Percentiles rank a stretch among this genome's conserved stretches.
Evolutionary conservation across 2,113 vertebrate genomes (phyloP).

Genomic region (Eretmochelys imbricata): DNA sequence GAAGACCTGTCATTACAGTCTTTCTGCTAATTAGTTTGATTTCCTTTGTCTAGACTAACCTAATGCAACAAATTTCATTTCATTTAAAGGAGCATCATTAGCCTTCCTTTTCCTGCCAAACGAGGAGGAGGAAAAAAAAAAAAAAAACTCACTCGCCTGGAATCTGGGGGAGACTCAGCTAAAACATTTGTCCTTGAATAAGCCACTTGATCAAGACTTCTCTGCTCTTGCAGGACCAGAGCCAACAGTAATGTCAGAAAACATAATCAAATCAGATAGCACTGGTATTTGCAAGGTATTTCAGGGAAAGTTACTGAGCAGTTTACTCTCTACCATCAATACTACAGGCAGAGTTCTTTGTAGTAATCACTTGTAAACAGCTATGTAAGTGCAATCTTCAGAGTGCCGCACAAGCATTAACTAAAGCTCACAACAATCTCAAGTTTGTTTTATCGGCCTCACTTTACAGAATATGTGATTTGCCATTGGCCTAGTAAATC

Average conservation of each 20-base stretch:
- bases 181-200: constrained; percentile 52
- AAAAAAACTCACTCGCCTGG: constrained; percentile 51
- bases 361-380: constrained; percentile 61
- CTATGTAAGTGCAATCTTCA: constrained; percentile 62
- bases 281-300: constrained; percentile 49
- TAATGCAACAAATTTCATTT: constrained; percentile 48
- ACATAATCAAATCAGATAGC: constrained; percentile 69
- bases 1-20: constrained; percentile 37
- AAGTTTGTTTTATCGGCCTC: constrained; percentile 4
- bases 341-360: constrained; percentile 55
- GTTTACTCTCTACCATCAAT: constrained; percentile 11
- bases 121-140: constrained; percentile 18
- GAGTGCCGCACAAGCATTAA: constrained; percentile 45
- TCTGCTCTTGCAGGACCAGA: constrained; percentile 53
- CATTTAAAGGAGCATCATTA: constrained; percentile 26
- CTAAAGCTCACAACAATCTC: constrained; percentile 22
- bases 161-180: constrained; percentile 60
- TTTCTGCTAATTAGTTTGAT: constrained; percentile 77
- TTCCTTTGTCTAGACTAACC: constrained; percentile 79
- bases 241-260: constrained; percentile 61
- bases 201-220: constrained; percentile 53
- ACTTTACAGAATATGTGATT: not conserved
- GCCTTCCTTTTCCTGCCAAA: constrained; percentile 55
- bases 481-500: constrained; percentile 6
- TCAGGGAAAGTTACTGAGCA: constrained; percentile 61